Percentiles rank a stretch among this genome's conserved stretches.
These are phyloP conservation scores for Zosterops lateralis DNA, from an alignment of 2,113 vertebrate genomes.

Conservation along the genomic window DNA sequence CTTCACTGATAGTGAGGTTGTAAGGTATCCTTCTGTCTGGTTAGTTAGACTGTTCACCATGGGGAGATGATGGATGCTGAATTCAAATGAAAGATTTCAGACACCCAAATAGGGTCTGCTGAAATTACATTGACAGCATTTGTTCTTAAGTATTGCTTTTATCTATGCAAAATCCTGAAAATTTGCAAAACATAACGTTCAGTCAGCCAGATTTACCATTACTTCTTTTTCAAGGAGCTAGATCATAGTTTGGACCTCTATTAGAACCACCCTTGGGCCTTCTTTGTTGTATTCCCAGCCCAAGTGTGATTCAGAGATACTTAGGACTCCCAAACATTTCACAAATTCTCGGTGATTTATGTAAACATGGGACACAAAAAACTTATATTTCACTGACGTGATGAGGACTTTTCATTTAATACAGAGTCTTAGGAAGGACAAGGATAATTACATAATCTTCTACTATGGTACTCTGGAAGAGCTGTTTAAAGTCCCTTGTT, in stretches of 20 bases:
- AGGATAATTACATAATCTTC: background rate
- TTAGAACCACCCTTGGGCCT: background rate
- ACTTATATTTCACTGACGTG: background rate
- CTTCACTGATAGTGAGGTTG: background rate
- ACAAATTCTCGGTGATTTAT: background rate
- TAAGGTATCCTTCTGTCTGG: background rate
- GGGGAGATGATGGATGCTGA: background rate
- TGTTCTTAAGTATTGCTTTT: background rate
- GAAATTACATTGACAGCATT: background rate
- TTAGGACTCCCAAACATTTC: background rate
- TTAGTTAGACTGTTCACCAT: constrained; percentile 6
- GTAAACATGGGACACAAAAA: background rate
- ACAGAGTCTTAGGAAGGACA: background rate
- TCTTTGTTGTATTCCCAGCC: background rate
- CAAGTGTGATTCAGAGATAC: background rate
- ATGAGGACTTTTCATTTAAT: background rate
- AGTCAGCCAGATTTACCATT: background rate
- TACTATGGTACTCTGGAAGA: background rate
- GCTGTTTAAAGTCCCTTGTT: background rate
- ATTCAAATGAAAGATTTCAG: constrained; percentile 5
- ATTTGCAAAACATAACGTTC: background rate
- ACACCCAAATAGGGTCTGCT: background rate
- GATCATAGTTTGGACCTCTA: background rate
- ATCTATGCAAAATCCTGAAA: background rate
- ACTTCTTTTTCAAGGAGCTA: background rate